These are phyloP conservation scores for Scaptomyza polygonia DNA, from an alignment of 2,888 invertebrate species.

Conservation along the genomic window DNA sequence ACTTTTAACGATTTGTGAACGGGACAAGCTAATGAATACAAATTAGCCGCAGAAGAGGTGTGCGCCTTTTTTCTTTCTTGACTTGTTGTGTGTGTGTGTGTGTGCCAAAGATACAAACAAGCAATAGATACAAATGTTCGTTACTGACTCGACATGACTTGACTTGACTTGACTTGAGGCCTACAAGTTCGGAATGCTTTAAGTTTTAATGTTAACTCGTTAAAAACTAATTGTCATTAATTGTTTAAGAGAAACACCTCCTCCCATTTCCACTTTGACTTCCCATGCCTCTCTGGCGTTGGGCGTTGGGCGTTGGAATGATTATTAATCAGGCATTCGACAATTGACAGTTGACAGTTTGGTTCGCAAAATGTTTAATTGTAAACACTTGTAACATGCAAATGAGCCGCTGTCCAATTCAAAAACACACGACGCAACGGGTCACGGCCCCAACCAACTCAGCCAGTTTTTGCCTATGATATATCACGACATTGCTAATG, in stretches of 20 bases:
- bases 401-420: slow-evolving; percentile 50
- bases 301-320: slow-evolving; percentile 19
- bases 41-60: slow-evolving; percentile 73
- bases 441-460: slow-evolving; percentile 50
- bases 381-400: slow-evolving; percentile 78
- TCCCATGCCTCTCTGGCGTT: slow-evolving; percentile 3
- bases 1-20: slow-evolving; percentile 78
- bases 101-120: slow-evolving; percentile 13
- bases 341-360: slow-evolving; percentile 48
- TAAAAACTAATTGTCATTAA: slow-evolving; percentile 72
- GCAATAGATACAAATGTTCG: slow-evolving; percentile 14
- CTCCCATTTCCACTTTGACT: background rate
- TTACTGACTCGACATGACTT: background rate
- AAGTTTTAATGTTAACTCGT: slow-evolving; percentile 26
- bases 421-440: slow-evolving; percentile 27
- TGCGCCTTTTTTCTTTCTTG: slow-evolving; percentile 20
- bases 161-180: slow-evolving; percentile 11
- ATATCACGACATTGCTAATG: slow-evolving; percentile 59
- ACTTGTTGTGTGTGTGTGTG: slow-evolving; percentile 2
- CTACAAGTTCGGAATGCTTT: slow-evolving; percentile 21
- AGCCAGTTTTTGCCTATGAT: slow-evolving; percentile 28
- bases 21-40: slow-evolving; percentile 78
- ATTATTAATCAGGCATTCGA: slow-evolving; percentile 47
- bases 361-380: slow-evolving; percentile 61
- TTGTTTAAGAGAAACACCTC: slow-evolving; percentile 38